Base-by-base conservation (phyloP, 35 echinoderm and acorn worm species). In the Strongylocentrotus purpuratus region DNA sequence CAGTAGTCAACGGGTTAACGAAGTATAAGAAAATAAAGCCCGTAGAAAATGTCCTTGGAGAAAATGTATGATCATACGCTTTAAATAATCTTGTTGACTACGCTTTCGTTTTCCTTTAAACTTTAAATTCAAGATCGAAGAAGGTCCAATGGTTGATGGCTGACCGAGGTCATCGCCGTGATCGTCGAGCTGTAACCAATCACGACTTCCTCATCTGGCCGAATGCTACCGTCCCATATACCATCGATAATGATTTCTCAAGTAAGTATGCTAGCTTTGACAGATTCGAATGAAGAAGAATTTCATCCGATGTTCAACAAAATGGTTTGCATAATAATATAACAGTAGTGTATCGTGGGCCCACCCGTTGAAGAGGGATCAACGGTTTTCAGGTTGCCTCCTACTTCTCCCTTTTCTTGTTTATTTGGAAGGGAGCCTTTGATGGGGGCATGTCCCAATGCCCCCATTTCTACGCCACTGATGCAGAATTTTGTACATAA, bases 201-300 rank as follows among this genome's bases (percentile, higher is more conserved):
- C 18, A 91, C 0, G 94, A 86, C 28, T 52, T 15, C 32, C 86
- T 45, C 14, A 32, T 91, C 22, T 97, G 96, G 96, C 95, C 96
- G 9, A 60, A 94, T 85, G 95, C 31, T 47, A 50, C 71, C 48
- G 94, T 97, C 32, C 96, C 96, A 33, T 97, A 97, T 47, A 48
- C 47, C 20, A 97, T 97, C 33, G 93, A 95, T 85, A 31, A 52
- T n/a, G 85, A 90, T 28, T 97, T 95, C 61, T 88, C 95, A n/a
- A 95, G 96, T 97, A 97, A 94, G 90, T 86, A 33, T 31, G 10
- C 2, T 41, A 41, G 35, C 35, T 41, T 41, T 41, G 35, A 41
- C 35, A 1, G 35, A 41, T 41, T 41, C 1, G 35, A 41, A 41
- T 41, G 35, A 41, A 0, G 35, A 41, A 41, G 35, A 41, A n/a